Evolutionary conservation across 2,797 vertebrate species (phyloP).

Genomic region (Eospalax fontanierii): DNA sequence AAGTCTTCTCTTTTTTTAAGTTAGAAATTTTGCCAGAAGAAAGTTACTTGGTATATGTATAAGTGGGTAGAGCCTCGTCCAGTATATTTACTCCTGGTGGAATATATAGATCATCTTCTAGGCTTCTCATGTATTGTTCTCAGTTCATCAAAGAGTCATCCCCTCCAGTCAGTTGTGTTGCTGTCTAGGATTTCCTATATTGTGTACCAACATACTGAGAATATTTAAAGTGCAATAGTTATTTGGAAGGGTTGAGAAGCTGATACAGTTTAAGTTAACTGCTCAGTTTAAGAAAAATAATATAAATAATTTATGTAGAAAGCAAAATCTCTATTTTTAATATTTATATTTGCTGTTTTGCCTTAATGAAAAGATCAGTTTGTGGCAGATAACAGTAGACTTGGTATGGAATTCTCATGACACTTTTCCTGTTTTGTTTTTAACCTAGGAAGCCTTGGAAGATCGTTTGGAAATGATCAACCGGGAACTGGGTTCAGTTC

Average conservation of each 20-base stretch:
- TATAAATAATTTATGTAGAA: background rate
- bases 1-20: background rate
- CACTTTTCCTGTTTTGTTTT: background rate
- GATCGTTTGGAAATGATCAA: conserved; percentile 96
- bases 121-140: background rate
- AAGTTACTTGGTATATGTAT: background rate
- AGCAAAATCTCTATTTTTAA: background rate
- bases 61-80: background rate
- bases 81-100: background rate
- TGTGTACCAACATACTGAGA: background rate
- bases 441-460: conserved; percentile 95
- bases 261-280: conserved; percentile 3
- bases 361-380: background rate
- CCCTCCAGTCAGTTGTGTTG: too few species aligned
- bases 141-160: background rate
- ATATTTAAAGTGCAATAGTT: background rate
- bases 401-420: background rate
- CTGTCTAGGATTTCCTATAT: background rate
- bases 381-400: background rate
- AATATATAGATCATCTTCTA: background rate
- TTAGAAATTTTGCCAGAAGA: background rate
- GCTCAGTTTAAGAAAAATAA: conserved; percentile 32
- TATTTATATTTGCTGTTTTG: background rate
- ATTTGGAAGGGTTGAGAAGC: conserved; percentile 27
- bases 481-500: conserved; percentile 95